Conservation (phyloP, 2,888 invertebrate species). For the Ornithoptera alexandrae region DNA sequence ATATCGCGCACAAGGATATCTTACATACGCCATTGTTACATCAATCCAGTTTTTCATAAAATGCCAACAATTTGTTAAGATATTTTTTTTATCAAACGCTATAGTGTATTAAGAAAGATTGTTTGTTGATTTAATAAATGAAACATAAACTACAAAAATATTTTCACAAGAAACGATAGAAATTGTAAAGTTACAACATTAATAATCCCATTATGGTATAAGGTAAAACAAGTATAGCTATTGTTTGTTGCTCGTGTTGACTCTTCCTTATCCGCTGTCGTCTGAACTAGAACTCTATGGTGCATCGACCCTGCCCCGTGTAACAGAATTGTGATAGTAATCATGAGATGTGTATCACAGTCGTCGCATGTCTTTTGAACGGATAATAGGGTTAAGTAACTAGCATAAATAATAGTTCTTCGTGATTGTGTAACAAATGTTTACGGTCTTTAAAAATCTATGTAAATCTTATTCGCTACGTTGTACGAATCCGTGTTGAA, state of each 20-base stretch:
- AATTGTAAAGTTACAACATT: slow-evolving; percentile 1
- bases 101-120: too few relatives aligned
- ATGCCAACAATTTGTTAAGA: too few relatives aligned
- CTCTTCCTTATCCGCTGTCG: slow-evolving; percentile 74
- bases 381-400: background rate
- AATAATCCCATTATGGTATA: slow-evolving; percentile 63
- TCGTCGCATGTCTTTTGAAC: slow-evolving; percentile 17
- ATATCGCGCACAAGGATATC: background rate
- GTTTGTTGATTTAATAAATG: too few relatives aligned
- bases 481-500: too few relatives aligned
- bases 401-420: too few relatives aligned
- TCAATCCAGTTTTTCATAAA: background rate
- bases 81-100: too few relatives aligned
- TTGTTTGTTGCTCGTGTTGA: slow-evolving; percentile 70
- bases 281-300: slow-evolving; percentile 60
- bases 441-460: too few relatives aligned
- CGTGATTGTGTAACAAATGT: too few relatives aligned
- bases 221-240: slow-evolving; percentile 68
- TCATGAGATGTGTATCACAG: slow-evolving; percentile 25
- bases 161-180: background rate
- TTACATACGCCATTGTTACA: background rate
- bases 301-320: slow-evolving; percentile 59
- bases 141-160: background rate
- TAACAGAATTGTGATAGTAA: slow-evolving; percentile 30
- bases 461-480: too few relatives aligned